Evolutionary conservation across 2,888 invertebrate species (phyloP).

Genomic region (Andrena flavipes): DNA sequence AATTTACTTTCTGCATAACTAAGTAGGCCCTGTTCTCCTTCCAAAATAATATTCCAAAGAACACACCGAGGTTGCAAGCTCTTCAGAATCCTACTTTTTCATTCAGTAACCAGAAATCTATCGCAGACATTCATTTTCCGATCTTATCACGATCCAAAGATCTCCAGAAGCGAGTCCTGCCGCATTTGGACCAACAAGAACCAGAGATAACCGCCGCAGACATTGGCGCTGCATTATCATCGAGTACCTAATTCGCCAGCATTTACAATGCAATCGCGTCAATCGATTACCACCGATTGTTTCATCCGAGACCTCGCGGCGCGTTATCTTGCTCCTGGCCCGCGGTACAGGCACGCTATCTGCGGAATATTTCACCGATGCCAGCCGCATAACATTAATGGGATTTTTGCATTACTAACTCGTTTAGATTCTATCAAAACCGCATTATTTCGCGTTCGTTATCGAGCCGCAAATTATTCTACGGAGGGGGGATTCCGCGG

Average conservation of each 20-base stretch:
- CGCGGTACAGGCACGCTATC: constrained; percentile 31
- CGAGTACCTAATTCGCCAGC: constrained; percentile 11
- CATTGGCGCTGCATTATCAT: not conserved
- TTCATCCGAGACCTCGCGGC: not conserved
- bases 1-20: no score
- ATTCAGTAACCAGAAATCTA: no score
- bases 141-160: no score
- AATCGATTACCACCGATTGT: constrained; percentile 50
- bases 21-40: no score
- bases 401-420: constrained; percentile 63
- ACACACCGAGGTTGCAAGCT: no score
- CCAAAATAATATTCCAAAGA: no score
- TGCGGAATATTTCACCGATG: constrained; percentile 47
- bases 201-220: not conserved
- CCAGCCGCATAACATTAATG: constrained; percentile 54
- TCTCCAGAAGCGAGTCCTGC: not conserved
- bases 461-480: constrained; percentile 56
- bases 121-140: no score
- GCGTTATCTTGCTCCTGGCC: constrained; percentile 34
- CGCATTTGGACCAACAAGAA: not conserved
- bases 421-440: constrained; percentile 60
- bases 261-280: constrained; percentile 14
- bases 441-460: constrained; percentile 47
- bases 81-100: no score
- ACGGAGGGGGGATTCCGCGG: constrained; percentile 9